Conservation (phyloP, 2,888 invertebrate genomes). For the Villa cingulata region DNA sequence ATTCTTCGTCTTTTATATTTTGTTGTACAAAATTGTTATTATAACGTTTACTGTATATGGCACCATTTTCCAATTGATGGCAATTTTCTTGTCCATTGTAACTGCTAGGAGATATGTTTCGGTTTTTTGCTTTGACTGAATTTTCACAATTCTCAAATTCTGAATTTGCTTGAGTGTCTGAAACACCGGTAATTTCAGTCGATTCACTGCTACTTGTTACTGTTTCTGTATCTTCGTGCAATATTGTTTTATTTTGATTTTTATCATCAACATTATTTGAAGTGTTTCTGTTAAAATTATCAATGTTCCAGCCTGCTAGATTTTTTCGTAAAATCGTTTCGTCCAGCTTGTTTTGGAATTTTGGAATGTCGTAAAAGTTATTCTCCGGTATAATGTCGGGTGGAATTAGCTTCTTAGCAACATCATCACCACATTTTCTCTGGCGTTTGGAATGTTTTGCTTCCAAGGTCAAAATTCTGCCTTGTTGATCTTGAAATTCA, state of each 20-base stretch:
- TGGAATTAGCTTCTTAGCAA: constrained; percentile 36
- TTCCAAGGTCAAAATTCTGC: constrained; percentile 55
- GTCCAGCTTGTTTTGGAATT: constrained; percentile 18
- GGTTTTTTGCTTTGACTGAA: not conserved
- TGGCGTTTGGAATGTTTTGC: constrained; percentile 61
- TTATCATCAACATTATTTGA: constrained; percentile 4
- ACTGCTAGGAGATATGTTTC: not conserved
- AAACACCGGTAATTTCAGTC: constrained; percentile 33
- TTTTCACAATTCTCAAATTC: constrained; percentile 8
- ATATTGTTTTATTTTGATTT: constrained; percentile 7
- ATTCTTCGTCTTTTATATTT: not conserved
- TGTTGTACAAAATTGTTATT: not conserved
- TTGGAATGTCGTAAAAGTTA: constrained; percentile 11
- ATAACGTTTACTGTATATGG: not conserved
- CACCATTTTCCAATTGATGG: not conserved
- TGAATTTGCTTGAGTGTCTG: constrained; percentile 25
- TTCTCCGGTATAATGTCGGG: constrained; percentile 52
- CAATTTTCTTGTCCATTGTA: not conserved
- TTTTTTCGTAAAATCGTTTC: constrained; percentile 41
- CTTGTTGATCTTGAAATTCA: constrained; percentile 38
- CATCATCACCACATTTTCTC: constrained; percentile 30
- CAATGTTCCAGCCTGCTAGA: constrained; percentile 49
- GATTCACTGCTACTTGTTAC: constrained; percentile 32
- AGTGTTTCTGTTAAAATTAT: constrained; percentile 16
- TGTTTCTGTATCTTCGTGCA: constrained; percentile 22